These are phyloP conservation scores for Neelides sp. DNA, from an alignment of 1,140 invertebrate species.

Conservation along the genomic window DNA sequence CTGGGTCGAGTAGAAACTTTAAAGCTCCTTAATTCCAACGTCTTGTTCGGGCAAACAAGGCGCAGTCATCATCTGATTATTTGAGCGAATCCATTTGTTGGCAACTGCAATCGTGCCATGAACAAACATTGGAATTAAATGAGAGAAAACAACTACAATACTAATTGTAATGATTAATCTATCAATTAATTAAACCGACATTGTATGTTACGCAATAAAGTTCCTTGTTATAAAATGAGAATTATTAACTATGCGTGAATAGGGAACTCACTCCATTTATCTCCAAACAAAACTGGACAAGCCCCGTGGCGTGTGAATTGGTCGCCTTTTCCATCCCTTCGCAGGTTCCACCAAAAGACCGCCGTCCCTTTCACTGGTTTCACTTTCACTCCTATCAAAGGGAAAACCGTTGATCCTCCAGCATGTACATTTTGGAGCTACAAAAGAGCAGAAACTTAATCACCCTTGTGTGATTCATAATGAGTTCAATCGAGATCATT, in stretches of 20 bases:
- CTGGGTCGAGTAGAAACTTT: too few relatives aligned
- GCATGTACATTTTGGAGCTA: constrained; percentile 37
- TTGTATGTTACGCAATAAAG: constrained; percentile 1
- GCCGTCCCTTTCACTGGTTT: constrained; percentile 81
- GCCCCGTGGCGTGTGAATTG: constrained; percentile 84
- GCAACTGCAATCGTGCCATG: constrained; percentile 25
- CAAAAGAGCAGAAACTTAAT: constrained; percentile 9
- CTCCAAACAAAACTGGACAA: constrained; percentile 88
- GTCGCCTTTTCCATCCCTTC: constrained; percentile 85
- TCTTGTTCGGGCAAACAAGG: constrained; percentile 20
- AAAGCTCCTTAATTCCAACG: constrained; percentile 4
- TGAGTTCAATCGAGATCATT: background rate
- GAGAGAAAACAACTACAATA: background rate
- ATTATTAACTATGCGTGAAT: background rate
- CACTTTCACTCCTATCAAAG: constrained; percentile 63
- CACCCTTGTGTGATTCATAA: too few relatives aligned
- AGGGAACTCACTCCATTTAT: constrained; percentile 74
- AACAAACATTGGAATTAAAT: too few relatives aligned
- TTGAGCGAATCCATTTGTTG: constrained; percentile 32
- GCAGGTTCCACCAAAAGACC: constrained; percentile 91
- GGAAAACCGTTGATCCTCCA: constrained; percentile 90
- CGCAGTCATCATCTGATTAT: constrained; percentile 24
- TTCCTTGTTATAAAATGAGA: too few relatives aligned
- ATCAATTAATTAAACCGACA: background rate
- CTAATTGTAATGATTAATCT: background rate